phyloP scores from a whole-genome alignment of 2,113 vertebrate genomes.

The Gnathonemus echidnorhynchus region DNA sequence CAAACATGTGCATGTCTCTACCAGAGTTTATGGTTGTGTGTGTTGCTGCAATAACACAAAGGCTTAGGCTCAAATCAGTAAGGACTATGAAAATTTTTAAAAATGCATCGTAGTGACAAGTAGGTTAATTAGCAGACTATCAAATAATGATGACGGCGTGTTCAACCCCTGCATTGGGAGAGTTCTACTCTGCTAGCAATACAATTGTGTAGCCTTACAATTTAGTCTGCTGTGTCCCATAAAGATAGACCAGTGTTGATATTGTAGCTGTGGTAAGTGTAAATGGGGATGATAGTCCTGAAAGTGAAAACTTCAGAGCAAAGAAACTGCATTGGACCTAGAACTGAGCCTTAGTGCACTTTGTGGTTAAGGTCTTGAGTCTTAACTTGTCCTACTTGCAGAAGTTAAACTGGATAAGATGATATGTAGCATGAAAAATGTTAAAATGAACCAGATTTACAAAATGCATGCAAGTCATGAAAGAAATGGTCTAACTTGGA shows the following conservation, averaged over 20 bases:
- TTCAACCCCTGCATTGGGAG: not conserved
- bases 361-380: not conserved
- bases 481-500: not conserved
- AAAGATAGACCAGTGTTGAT: not conserved
- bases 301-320: not conserved
- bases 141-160: not conserved
- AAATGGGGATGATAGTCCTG: not conserved
- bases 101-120: not conserved
- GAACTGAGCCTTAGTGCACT: not conserved
- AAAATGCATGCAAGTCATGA: not conserved
- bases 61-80: not conserved
- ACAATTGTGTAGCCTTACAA: not conserved
- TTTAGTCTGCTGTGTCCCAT: not conserved
- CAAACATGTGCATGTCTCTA: not conserved
- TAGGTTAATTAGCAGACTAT: not conserved
- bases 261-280: not conserved
- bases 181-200: not conserved
- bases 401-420: not conserved
- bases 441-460: not conserved
- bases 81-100: not conserved
- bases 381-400: not conserved
- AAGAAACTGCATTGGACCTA: not conserved
- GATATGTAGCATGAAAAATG: not conserved
- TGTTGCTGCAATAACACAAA: not conserved
- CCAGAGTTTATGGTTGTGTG: not conserved